Percentiles rank a stretch among this genome's conserved stretches.
Evolutionary conservation across 2,888 invertebrate species (phyloP).

Genomic region (Brenthis daphne): DNA sequence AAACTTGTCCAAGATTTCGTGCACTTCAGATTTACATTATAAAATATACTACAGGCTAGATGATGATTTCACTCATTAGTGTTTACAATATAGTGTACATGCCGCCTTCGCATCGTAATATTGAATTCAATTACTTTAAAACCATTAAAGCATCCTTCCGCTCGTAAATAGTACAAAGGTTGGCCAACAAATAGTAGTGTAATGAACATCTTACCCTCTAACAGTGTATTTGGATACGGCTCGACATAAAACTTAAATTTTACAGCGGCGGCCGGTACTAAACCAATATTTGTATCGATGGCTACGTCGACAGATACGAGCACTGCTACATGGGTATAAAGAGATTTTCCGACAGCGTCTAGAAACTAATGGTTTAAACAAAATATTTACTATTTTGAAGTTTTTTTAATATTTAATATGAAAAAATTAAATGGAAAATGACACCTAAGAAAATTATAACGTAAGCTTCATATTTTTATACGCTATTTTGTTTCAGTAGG

Average conservation of each 20-base stretch:
- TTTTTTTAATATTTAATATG: neutral
- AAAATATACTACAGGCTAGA: too few species aligned
- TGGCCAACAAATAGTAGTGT: conserved; percentile 7
- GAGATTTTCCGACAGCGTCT: conserved; percentile 2
- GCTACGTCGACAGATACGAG: conserved; percentile 19
- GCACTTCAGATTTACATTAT: too few species aligned
- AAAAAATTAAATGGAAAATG: neutral
- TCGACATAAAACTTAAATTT: conserved; percentile 29
- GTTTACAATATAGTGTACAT: too few species aligned
- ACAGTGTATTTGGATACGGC: conserved; percentile 13
- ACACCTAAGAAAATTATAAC: too few species aligned
- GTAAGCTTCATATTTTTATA: too few species aligned
- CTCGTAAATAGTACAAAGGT: conserved; percentile 9
- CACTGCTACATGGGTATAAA: conserved; percentile 1
- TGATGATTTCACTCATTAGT: too few species aligned
- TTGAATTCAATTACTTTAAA: conserved; percentile 2
- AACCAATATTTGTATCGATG: conserved; percentile 19
- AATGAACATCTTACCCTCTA: conserved; percentile 25
- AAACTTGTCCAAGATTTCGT: too few species aligned
- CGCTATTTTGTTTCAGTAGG: too few species aligned
- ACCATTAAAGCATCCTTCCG: conserved; percentile 2
- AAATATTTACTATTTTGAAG: neutral
- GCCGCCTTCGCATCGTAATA: neutral
- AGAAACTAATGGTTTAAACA: neutral
- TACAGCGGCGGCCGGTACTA: conserved; percentile 17